Evolutionary conservation across 2,888 invertebrate species (phyloP).

Genomic region (Augiades crinisus): DNA sequence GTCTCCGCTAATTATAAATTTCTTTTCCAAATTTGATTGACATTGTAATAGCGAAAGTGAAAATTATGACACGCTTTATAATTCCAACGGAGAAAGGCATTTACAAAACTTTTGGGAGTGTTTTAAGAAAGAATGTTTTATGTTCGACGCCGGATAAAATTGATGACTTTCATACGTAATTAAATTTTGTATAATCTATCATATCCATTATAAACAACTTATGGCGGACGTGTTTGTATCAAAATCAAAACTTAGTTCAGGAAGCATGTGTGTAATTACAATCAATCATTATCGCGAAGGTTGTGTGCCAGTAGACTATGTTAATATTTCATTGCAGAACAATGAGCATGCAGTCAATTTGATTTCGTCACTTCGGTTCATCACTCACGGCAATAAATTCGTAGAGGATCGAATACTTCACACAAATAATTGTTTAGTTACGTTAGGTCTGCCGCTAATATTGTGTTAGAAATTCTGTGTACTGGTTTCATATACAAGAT

Average conservation of each 20-base stretch:
- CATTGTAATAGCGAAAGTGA: conserved; percentile 70
- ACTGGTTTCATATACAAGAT: too few relatives aligned
- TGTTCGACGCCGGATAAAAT: conserved; percentile 12
- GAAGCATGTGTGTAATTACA: neutral
- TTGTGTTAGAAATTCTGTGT: too few relatives aligned
- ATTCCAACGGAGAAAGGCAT: conserved; percentile 69
- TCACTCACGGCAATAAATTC: too few relatives aligned
- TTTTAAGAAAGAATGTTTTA: conserved; percentile 32
- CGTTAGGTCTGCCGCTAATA: too few relatives aligned
- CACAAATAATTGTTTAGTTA: too few relatives aligned
- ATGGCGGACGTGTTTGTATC: neutral
- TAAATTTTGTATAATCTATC: neutral
- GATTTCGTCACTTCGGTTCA: too few relatives aligned
- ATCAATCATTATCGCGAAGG: neutral
- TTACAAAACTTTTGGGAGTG: conserved; percentile 45
- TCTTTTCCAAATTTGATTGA: conserved; percentile 66
- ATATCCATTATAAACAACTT: neutral
- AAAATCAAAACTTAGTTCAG: neutral
- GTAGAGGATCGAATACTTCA: too few relatives aligned
- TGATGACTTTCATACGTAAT: conserved; percentile 18
- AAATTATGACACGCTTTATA: conserved; percentile 70
- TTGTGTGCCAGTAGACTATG: neutral
- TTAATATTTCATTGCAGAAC: neutral
- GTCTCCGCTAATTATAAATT: conserved; percentile 57
- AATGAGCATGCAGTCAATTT: neutral